A percentile compares a stretch with the other conserved stretches of the same genome.
Conservation (phyloP, 1,140 invertebrate genomes). For the Dermatophagoides farinae region DNA sequence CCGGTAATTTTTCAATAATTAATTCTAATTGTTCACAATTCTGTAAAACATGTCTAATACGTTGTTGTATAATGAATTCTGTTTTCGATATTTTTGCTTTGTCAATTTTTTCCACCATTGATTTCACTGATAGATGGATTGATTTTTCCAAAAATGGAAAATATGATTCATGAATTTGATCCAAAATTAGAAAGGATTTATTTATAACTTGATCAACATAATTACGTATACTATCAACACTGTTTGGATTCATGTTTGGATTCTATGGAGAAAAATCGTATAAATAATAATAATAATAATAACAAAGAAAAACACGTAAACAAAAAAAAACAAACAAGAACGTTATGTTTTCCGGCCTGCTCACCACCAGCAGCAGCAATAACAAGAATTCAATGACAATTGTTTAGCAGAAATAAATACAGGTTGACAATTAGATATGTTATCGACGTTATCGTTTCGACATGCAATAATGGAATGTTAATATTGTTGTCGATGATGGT, state of each 20-base stretch:
- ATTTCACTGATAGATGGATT: background rate
- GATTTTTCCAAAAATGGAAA: constrained; percentile 6
- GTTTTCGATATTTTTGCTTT: constrained; percentile 1
- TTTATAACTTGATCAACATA: background rate
- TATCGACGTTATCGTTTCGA: no score
- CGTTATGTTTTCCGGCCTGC: no score
- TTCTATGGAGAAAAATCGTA: no score
- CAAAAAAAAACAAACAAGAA: no score
- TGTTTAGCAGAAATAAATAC: no score
- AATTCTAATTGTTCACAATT: background rate
- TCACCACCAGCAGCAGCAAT: no score
- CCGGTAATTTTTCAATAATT: background rate
- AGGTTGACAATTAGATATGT: no score
- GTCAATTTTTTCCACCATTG: background rate
- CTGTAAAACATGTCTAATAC: constrained; percentile 1
- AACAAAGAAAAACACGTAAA: no score
- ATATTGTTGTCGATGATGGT: no score
- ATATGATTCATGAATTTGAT: constrained; percentile 7
- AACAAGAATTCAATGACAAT: no score
- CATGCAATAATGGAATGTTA: background rate
- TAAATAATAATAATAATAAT: no score
- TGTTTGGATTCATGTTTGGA: background rate
- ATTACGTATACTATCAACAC: background rate
- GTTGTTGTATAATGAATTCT: constrained; percentile 3
- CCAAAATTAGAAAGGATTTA: constrained; percentile 1